Evolutionary conservation across 2,888 invertebrate genomes (phyloP).

Genomic region (Periphyllus acericola): DNA sequence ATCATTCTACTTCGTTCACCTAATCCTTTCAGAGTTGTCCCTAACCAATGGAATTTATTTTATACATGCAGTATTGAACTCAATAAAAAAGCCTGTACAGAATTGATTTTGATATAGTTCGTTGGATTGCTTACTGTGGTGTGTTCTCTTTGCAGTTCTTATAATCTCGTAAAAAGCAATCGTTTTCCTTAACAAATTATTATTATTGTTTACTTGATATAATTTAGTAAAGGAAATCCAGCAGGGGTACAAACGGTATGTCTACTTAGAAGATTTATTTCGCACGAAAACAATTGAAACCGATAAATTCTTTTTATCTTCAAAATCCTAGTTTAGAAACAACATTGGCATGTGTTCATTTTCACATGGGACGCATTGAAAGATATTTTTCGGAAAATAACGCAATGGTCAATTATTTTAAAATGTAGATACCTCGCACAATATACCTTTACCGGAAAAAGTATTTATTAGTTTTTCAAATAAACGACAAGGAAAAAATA

Average conservation of each 20-base stretch:
- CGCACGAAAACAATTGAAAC: constrained; percentile 1
- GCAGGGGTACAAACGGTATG: not conserved
- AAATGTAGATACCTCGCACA: not conserved
- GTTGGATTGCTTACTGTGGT: not conserved
- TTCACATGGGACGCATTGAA: constrained; percentile 1
- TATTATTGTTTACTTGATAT: not conserved
- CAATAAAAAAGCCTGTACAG: too few species aligned
- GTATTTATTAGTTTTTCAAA: too few species aligned
- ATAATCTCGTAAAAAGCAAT: not conserved
- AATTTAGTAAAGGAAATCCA: not conserved
- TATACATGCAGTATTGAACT: too few species aligned
- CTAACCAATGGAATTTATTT: too few species aligned
- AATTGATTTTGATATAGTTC: too few species aligned
- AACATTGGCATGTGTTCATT: constrained; percentile 14
- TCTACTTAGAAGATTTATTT: constrained; percentile 2
- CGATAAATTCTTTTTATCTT: constrained; percentile 27
- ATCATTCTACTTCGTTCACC: too few species aligned
- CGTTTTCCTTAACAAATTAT: not conserved
- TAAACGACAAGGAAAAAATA: too few species aligned
- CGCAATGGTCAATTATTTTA: not conserved
- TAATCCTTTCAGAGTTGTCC: too few species aligned
- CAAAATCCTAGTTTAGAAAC: constrained; percentile 20
- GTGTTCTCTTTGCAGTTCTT: not conserved
- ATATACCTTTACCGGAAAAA: too few species aligned
- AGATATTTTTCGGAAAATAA: not conserved